A percentile compares a stretch with the other conserved stretches of the same genome.
Conservation (phyloP, 2,888 invertebrate species). For the Troglohyphantes excavatus region DNA sequence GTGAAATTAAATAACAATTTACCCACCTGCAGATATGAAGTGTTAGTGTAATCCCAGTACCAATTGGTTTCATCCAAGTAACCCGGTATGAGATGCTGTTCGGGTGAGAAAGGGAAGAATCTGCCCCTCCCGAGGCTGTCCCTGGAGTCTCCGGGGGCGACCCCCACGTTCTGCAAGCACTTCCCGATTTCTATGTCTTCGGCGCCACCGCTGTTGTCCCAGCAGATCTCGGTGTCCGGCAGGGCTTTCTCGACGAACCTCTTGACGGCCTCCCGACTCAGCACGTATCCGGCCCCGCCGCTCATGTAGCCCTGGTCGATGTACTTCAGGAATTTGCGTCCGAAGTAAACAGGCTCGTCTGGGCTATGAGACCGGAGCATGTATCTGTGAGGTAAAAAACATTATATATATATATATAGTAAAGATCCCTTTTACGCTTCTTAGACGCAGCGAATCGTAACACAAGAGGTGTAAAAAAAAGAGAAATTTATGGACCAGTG, state of each 20-base stretch:
- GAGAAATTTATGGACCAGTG: too few relatives aligned
- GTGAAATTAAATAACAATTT: too few relatives aligned
- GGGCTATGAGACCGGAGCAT: slow-evolving; percentile 90
- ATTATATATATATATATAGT: too few relatives aligned
- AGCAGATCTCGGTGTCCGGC: slow-evolving; percentile 87
- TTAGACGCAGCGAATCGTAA: too few relatives aligned
- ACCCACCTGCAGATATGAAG: slow-evolving; percentile 91
- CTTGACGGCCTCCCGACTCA: slow-evolving; percentile 92
- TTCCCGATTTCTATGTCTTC: slow-evolving; percentile 97
- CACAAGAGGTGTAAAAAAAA: too few relatives aligned
- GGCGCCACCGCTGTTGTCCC: slow-evolving; percentile 87
- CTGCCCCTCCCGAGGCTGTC: slow-evolving; percentile 92
- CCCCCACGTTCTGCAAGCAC: slow-evolving; percentile 92
- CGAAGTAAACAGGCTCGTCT: slow-evolving; percentile 92
- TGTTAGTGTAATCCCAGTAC: slow-evolving; percentile 97
- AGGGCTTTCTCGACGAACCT: slow-evolving; percentile 89
- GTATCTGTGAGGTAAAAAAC: slow-evolving; percentile 88
- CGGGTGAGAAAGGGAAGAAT: slow-evolving; percentile 98
- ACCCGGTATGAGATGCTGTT: slow-evolving; percentile 94
- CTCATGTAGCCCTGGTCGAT: slow-evolving; percentile 88
- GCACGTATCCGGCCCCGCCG: slow-evolving; percentile 90
- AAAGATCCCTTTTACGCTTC: too few relatives aligned
- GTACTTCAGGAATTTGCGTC: slow-evolving; percentile 93
- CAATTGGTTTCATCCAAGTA: slow-evolving; percentile 90
- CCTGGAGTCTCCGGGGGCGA: slow-evolving; percentile 92